phyloP scores from a whole-genome alignment of 2,888 invertebrate genomes.

The Caradrina clavipalpis region DNA sequence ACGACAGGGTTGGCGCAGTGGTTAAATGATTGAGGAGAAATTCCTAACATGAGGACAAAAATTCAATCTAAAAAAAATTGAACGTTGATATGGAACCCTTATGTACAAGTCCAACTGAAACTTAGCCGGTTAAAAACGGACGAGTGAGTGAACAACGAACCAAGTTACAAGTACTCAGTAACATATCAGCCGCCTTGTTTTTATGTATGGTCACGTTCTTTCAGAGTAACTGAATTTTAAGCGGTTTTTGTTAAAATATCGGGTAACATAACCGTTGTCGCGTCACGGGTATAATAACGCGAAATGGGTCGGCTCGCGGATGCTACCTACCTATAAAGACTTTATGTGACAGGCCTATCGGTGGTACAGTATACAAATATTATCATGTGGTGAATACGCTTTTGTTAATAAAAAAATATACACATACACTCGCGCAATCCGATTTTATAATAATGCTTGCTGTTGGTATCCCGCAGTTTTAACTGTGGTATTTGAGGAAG shows the following conservation, averaged over 20 bases:
- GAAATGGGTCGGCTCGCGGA: constrained; percentile 16
- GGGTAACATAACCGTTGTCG: constrained; percentile 19
- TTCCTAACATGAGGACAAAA: too few species aligned
- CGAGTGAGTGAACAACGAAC: constrained; percentile 25
- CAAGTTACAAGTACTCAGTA: constrained; percentile 16
- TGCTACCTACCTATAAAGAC: neutral
- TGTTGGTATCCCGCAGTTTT: too few species aligned
- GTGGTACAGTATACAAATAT: neutral
- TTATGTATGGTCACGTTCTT: constrained; percentile 53
- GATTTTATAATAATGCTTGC: too few species aligned
- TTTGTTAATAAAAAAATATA: too few species aligned
- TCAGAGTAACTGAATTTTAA: constrained; percentile 44
- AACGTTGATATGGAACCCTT: too few species aligned
- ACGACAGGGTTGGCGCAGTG: too few species aligned
- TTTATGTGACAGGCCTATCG: neutral
- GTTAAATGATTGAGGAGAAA: too few species aligned
- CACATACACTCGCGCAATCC: too few species aligned
- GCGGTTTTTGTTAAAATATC: constrained; percentile 48
- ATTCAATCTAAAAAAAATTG: too few species aligned
- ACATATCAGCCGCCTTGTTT: constrained; percentile 43
- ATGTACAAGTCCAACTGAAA: too few species aligned
- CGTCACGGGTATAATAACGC: constrained; percentile 8
- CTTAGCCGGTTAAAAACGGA: neutral
- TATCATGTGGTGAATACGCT: too few species aligned
- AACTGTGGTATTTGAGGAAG: too few species aligned